Evolutionary conservation across 2,888 invertebrate genomes (phyloP), one percentile per base, ranked within the genome.

Genomic region (Pandemis cinnamomeana): DNA sequence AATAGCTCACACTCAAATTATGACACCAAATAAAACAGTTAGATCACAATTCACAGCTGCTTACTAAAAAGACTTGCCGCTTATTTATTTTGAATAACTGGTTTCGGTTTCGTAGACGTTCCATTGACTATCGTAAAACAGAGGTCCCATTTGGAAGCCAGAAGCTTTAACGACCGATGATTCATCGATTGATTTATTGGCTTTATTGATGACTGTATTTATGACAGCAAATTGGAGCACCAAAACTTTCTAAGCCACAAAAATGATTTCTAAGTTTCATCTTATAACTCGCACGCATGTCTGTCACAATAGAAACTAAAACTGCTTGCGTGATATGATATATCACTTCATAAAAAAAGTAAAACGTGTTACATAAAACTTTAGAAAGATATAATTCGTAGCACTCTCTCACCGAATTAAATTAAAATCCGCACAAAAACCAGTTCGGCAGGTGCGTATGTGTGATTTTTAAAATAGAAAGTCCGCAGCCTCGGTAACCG

Each of bases 381-480:
- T 76, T 80, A 81, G 79, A 84, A 82, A 83, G 80, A 76, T 68
- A 76, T 77, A 81, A 83, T 83, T 83, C 83, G 82, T 77, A 76
- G 78, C 79, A 79, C 82, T 82, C 82, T 82, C 86, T 87, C 86
- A 84, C 85, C 80, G 82, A 87, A 87, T 82, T 81, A 83, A 89
- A 88, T 89, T 86, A 85, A 84, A 82, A 73, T 64, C 72, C 64
- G 75, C 75, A 61, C 61, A 77, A 76, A 77, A 82, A 88, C 88
- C 84, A 81, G 87, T 84, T 79, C 67, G 71, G 77, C 78, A 79
- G 78, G 80, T 80, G 81, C 78, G 77, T 76, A 74, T 77, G 78
- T 83, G 83, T 84, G 82, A 83, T 83, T 83, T 85, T 82, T 80
- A 86, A 90, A 90, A 90, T 90, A 90, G 91, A 92, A 92, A 91